phyloP scores from a whole-genome alignment of 92 coral and sea anemone genomes.

The Porites rus region DNA sequence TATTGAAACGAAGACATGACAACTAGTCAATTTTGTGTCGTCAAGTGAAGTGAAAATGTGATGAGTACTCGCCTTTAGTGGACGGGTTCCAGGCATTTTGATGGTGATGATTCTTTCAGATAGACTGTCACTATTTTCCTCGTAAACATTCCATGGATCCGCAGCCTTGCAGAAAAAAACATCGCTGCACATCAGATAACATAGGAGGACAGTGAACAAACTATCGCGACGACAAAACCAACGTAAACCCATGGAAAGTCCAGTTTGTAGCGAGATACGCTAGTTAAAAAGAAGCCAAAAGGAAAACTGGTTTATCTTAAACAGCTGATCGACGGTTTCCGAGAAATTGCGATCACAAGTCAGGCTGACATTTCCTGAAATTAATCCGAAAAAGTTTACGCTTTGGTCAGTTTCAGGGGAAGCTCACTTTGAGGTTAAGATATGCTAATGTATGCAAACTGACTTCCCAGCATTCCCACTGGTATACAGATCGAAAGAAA shows the following conservation, averaged over 20 bases:
- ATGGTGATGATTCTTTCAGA: constrained; percentile 15
- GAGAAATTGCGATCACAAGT: neutral
- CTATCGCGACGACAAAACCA: neutral
- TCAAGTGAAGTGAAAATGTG: no score
- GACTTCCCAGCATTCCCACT: constrained; percentile 24
- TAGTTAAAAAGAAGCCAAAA: neutral
- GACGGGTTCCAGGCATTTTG: constrained; percentile 52
- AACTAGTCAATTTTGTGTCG: neutral
- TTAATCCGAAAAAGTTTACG: neutral
- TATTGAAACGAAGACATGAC: neutral
- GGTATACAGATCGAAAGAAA: no score
- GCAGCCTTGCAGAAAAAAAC: neutral
- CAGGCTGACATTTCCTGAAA: constrained; percentile 1
- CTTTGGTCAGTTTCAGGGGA: no score
- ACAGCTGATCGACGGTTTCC: neutral
- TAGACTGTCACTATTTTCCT: neutral
- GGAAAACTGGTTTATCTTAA: neutral
- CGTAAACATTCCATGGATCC: neutral
- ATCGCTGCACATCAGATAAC: constrained; percentile 14
- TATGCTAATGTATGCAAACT: constrained; percentile 35
- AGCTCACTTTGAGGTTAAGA: constrained; percentile 18
- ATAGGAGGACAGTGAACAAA: constrained; percentile 8
- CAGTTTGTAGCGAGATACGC: neutral
- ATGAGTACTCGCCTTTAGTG: constrained; percentile 31
- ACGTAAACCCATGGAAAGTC: constrained; percentile 10